These are phyloP conservation scores for Drosophila repletoides DNA, from an alignment of 1,140 invertebrate genomes.

Conservation along the genomic window DNA sequence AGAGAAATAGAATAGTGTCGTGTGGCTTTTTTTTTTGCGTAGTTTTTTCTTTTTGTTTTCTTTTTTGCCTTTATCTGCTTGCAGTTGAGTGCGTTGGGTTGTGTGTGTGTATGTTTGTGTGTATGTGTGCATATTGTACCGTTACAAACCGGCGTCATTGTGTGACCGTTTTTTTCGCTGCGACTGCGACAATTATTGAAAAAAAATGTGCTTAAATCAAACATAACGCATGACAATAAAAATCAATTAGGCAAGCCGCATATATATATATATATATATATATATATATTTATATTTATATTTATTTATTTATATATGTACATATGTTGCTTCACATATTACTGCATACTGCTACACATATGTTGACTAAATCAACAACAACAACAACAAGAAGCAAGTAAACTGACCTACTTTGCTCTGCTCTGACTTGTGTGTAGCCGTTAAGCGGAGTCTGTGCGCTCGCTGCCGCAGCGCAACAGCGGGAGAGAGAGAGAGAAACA, in stretches of 20 bases:
- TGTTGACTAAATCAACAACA: background rate
- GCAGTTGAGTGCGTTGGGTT: background rate
- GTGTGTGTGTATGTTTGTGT: background rate
- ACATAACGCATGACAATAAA: constrained; percentile 31
- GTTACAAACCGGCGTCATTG: too few relatives aligned
- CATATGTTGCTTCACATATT: too few relatives aligned
- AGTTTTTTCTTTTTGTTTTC: constrained; percentile 23
- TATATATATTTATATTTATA: background rate
- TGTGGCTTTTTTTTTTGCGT: constrained; percentile 14
- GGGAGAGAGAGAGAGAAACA: background rate
- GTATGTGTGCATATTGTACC: constrained; percentile 12
- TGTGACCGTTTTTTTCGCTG: background rate
- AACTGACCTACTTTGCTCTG: constrained; percentile 59
- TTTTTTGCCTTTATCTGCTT: constrained; percentile 24
- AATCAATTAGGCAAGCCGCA: constrained; percentile 40
- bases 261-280: background rate
- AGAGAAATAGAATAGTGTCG: constrained; percentile 15
- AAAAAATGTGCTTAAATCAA: constrained; percentile 19
- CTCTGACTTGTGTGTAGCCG: constrained; percentile 39
- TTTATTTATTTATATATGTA: background rate
- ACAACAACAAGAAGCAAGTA: constrained; percentile 21
- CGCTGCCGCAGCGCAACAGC: background rate
- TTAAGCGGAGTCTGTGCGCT: constrained; percentile 18
- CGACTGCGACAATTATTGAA: constrained; percentile 25
- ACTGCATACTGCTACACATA: background rate